Evolutionary conservation across 2,113 vertebrate genomes (phyloP).

Genomic region (Hyperoodon ampullatus): DNA sequence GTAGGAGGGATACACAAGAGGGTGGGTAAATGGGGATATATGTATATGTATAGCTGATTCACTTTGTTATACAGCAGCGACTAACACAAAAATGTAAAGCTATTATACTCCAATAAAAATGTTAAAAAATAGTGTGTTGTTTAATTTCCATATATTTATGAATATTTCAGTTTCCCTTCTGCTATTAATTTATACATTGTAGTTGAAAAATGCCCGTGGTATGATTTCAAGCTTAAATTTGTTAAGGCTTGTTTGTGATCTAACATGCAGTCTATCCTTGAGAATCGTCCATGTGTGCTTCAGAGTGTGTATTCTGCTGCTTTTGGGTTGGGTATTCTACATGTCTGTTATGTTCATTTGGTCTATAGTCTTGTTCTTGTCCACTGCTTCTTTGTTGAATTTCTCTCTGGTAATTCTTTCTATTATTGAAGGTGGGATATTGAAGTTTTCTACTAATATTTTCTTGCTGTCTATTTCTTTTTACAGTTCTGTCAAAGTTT

Average conservation of each 20-base stretch:
- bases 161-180: background rate
- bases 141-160: background rate
- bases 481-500: background rate
- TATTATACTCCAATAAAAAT: too few relatives aligned
- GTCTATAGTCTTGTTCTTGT: background rate
- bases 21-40: too few relatives aligned
- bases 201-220: background rate
- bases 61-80: too few relatives aligned
- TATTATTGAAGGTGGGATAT: background rate
- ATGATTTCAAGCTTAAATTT: background rate
- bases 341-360: background rate
- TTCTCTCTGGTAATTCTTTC: background rate
- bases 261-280: background rate
- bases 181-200: background rate
- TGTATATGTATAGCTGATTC: too few relatives aligned
- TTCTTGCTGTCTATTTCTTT: background rate
- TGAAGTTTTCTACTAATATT: background rate
- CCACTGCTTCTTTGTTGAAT: background rate
- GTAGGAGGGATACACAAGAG: too few relatives aligned
- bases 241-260: background rate
- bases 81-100: too few relatives aligned
- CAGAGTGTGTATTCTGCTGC: background rate
- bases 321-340: background rate
- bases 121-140: background rate
- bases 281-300: background rate